Evolutionary conservation across 2,113 vertebrate genomes (phyloP).

Genomic region (Gracilinanus agilis): DNA sequence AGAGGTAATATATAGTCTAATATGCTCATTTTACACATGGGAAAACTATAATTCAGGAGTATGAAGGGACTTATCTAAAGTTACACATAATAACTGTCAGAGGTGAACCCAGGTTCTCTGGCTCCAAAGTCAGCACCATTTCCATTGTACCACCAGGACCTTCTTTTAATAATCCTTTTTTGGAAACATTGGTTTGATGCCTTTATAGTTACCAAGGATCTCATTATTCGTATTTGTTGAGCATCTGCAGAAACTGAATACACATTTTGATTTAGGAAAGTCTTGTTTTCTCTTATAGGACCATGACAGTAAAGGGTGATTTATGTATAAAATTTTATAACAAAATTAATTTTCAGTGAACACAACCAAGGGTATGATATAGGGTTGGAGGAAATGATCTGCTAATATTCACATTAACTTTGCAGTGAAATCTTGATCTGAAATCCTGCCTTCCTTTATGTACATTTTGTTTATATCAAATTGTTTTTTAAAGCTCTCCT

Average conservation of each 20-base stretch:
- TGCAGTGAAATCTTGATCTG: background rate
- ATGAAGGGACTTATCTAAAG: background rate
- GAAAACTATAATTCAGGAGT: background rate
- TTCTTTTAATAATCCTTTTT: background rate
- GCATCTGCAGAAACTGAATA: background rate
- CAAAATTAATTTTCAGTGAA: background rate
- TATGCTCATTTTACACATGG: background rate
- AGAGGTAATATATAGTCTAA: no score
- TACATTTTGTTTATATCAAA: background rate
- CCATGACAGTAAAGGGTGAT: background rate
- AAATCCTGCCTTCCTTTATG: background rate
- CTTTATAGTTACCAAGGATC: background rate
- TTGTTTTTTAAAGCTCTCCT: background rate
- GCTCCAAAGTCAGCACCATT: background rate
- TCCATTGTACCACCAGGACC: background rate
- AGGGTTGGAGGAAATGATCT: background rate
- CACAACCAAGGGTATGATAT: background rate
- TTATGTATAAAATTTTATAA: background rate
- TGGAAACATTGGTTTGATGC: background rate
- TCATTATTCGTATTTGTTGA: background rate
- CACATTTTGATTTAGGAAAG: background rate
- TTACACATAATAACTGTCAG: background rate
- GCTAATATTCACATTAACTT: background rate
- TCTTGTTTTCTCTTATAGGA: background rate
- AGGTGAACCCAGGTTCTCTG: background rate